These are phyloP conservation scores for Phania funesta DNA, from an alignment of 2,888 invertebrate species.

Conservation along the genomic window DNA sequence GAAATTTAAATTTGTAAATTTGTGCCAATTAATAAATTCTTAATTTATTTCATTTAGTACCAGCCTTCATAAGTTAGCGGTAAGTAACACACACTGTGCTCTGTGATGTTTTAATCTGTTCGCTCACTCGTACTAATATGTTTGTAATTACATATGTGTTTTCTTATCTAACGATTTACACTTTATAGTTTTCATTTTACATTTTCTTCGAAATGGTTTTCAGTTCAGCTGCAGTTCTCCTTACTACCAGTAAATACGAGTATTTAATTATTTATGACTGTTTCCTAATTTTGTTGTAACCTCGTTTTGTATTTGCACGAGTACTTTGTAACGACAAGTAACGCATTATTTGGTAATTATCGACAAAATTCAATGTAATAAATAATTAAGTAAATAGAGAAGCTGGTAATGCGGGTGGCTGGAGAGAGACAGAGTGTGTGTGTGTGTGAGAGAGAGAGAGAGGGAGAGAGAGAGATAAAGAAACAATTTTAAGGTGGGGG, in stretches of 20 bases:
- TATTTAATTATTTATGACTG: conserved; percentile 58
- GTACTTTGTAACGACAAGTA: conserved; percentile 48
- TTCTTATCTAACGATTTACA: conserved; percentile 49
- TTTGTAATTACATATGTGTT: conserved; percentile 51
- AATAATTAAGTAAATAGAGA: conserved; percentile 57
- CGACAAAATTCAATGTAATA: conserved; percentile 74
- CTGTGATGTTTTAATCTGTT: not conserved
- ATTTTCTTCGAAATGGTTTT: conserved; percentile 2
- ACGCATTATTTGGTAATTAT: conserved; percentile 78
- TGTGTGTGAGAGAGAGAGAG: too few relatives aligned
- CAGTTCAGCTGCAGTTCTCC: not conserved
- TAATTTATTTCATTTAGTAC: conserved; percentile 13
- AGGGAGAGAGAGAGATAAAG: too few relatives aligned
- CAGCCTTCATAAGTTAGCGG: not conserved
- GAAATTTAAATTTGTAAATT: not conserved
- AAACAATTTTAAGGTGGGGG: too few relatives aligned
- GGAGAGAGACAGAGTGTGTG: too few relatives aligned
- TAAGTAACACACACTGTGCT: not conserved
- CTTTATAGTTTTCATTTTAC: conserved; percentile 12
- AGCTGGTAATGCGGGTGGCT: too few relatives aligned
- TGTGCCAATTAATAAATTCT: conserved; percentile 36
- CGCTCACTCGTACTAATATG: not conserved
- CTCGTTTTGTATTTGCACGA: conserved; percentile 55
- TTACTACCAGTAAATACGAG: conserved; percentile 27
- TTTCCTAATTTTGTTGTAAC: conserved; percentile 59